Conservation (phyloP, 2,113 vertebrate genomes). For the Leucosticte australis region DNA sequence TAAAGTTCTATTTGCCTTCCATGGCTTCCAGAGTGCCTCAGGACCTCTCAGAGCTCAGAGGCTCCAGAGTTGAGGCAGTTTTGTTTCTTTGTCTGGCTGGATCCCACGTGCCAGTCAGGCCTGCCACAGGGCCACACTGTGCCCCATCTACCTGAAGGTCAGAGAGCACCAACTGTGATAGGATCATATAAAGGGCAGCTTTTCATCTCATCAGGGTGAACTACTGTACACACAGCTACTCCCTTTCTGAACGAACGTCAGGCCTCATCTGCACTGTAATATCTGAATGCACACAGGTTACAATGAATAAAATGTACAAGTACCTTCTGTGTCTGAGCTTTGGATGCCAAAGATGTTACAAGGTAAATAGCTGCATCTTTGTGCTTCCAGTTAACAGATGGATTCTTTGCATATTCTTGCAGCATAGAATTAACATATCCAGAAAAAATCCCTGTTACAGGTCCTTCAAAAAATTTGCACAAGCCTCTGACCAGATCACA, state of each 20-base stretch:
- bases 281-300: neutral
- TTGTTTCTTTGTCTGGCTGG: neutral
- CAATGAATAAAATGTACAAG: neutral
- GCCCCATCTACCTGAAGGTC: neutral
- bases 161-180: neutral
- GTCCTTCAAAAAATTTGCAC: constrained; percentile 96
- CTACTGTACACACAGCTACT: neutral
- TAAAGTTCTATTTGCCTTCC: neutral
- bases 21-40: neutral
- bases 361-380: constrained; percentile 98
- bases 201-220: neutral
- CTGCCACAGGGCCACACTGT: neutral
- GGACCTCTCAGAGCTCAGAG: neutral
- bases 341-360: constrained; percentile 96
- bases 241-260: neutral
- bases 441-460: constrained; percentile 96
- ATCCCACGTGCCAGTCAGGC: neutral
- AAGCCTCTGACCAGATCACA: constrained; percentile 96
- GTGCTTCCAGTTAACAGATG: constrained; percentile 94
- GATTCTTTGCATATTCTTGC: constrained; percentile 92
- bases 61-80: neutral
- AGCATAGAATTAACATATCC: constrained; percentile 98
- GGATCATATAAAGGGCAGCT: neutral
- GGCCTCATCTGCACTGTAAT: neutral
- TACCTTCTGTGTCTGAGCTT: constrained; percentile 99